Percentiles rank a stretch among this genome's conserved stretches.
Evolutionary conservation across 2,113 vertebrate genomes (phyloP).

Genomic region (Etheostoma spectabile): DNA sequence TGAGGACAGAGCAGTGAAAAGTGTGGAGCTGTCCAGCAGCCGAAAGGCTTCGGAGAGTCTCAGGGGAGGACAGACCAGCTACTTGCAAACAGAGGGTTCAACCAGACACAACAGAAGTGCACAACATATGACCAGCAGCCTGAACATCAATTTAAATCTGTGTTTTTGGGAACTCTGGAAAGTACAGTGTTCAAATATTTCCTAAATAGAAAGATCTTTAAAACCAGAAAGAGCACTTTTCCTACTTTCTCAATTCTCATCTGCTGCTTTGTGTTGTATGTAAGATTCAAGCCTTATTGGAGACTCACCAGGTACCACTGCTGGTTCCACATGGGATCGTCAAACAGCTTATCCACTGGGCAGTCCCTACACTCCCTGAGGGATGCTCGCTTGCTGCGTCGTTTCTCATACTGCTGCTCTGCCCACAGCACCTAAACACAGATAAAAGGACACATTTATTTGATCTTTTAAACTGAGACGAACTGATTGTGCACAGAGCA

Average conservation of each 20-base stretch:
- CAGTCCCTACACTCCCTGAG: constrained; percentile 82
- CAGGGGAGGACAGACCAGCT: constrained; percentile 31
- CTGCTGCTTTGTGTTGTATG: neutral
- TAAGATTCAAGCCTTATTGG: neutral
- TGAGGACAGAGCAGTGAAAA: neutral
- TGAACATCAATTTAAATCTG: constrained; percentile 6
- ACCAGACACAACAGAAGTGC: constrained; percentile 15
- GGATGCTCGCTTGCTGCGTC: constrained; percentile 87
- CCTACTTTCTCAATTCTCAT: neutral
- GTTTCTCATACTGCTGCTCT: constrained; percentile 96
- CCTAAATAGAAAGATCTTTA: neutral
- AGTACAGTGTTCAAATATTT: constrained; percentile 20
- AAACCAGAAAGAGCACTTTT: constrained; percentile 4
- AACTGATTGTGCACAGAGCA: neutral
- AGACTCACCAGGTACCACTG: constrained; percentile 98
- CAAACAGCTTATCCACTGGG: constrained; percentile 90
- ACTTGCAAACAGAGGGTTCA: constrained; percentile 33
- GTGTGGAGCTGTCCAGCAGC: constrained; percentile 38
- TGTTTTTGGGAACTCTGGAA: neutral
- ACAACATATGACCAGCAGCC: constrained; percentile 20
- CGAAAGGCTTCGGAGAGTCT: constrained; percentile 12
- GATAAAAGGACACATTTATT: neutral
- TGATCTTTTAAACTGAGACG: neutral
- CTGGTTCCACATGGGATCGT: constrained; percentile 98
- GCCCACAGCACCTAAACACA: constrained; percentile 91